phyloP scores from a whole-genome alignment of 2,888 invertebrate genomes.

The Conomelus anceps region DNA sequence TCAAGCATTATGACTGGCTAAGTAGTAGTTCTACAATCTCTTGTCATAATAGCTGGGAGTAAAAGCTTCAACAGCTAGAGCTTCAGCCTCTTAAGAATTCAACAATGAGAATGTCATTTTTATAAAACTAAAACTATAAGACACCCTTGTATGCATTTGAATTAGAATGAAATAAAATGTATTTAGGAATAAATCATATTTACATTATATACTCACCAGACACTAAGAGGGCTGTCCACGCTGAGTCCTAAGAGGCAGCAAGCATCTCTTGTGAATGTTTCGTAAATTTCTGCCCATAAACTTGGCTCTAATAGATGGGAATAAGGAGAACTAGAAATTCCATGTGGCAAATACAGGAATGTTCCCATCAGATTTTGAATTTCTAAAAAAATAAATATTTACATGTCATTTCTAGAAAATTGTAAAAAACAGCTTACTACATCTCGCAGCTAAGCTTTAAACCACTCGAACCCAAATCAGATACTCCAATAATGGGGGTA shows the following conservation, averaged over 20 bases:
- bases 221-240: slow-evolving; percentile 82
- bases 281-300: slow-evolving; percentile 78
- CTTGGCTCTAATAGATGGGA: slow-evolving; percentile 64
- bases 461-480: too few relatives aligned
- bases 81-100: too few relatives aligned
- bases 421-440: neutral
- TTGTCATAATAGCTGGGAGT: too few relatives aligned
- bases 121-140: too few relatives aligned
- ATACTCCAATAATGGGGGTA: too few relatives aligned
- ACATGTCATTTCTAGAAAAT: neutral
- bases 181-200: neutral
- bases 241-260: slow-evolving; percentile 85
- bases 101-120: too few relatives aligned
- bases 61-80: too few relatives aligned
- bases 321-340: slow-evolving; percentile 74
- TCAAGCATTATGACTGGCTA: too few relatives aligned
- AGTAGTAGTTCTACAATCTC: too few relatives aligned
- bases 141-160: too few relatives aligned
- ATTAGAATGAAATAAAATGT: neutral
- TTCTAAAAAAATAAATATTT: slow-evolving; percentile 50
- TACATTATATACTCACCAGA: slow-evolving; percentile 50
- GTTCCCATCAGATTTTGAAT: slow-evolving; percentile 83
- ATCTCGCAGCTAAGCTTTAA: too few relatives aligned
- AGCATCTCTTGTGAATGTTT: slow-evolving; percentile 86
- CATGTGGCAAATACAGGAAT: slow-evolving; percentile 67